Percentiles rank a stretch among this genome's conserved stretches.
Conservation (phyloP, 2,797 vertebrate genomes). For the Thamnophis elegans region DNA sequence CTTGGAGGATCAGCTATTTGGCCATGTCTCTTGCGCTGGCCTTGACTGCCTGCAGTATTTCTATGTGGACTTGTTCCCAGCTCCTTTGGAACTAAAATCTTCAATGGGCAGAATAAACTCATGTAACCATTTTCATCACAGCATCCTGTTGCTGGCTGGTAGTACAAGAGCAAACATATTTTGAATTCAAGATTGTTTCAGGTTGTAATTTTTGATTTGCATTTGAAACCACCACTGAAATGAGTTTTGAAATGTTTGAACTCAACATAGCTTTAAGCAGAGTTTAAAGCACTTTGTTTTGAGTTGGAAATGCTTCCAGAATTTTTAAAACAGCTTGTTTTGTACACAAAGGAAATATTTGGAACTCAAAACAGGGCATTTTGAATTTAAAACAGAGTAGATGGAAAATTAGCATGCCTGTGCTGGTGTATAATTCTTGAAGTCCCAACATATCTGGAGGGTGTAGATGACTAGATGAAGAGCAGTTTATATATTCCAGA, state of each 20-base stretch:
- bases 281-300: neutral
- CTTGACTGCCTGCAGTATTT: neutral
- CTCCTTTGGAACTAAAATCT: neutral
- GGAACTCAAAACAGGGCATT: neutral
- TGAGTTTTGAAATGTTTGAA: neutral
- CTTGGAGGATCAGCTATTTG: neutral
- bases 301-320: neutral
- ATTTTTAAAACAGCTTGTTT: neutral
- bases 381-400: neutral
- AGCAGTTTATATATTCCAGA: neutral
- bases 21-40: neutral
- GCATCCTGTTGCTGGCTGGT: neutral
- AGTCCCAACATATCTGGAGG: neutral
- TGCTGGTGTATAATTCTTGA: neutral
- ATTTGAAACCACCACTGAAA: neutral
- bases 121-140: neutral
- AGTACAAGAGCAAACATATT: neutral
- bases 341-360: neutral
- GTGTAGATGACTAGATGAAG: neutral
- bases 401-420: neutral
- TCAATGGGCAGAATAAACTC: neutral
- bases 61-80: neutral
- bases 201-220: neutral
- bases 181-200: neutral
- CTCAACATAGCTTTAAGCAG: neutral